Evolutionary conservation across 37 sponge, comb jelly and placozoan species (phyloP).

Genomic region (Theonella swinhoei): DNA sequence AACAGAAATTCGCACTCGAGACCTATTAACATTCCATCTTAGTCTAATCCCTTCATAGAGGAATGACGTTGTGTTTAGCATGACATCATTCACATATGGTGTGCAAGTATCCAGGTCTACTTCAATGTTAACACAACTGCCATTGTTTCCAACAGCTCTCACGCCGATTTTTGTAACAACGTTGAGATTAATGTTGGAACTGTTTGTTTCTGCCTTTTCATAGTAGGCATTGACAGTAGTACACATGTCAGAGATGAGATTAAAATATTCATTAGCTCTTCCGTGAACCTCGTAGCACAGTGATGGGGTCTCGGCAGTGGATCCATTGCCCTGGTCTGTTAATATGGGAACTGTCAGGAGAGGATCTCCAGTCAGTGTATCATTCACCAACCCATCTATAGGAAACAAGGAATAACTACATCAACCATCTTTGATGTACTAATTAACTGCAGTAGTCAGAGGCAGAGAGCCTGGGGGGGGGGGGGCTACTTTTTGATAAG

Average conservation of each 20-base stretch:
- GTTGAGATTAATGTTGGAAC: slow-evolving; percentile 4
- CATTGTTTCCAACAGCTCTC: slow-evolving; percentile 6
- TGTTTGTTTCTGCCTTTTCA: not conserved
- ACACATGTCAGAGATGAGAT: slow-evolving; percentile 20
- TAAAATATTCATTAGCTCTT: not conserved
- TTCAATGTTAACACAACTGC: not conserved
- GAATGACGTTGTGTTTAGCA: not conserved
- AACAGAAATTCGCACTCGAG: slow-evolving; percentile 33
- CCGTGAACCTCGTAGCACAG: slow-evolving; percentile 29
- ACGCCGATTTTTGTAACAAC: slow-evolving; percentile 38
- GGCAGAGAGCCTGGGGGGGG: no score
- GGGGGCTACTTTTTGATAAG: no score
- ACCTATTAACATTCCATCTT: not conserved
- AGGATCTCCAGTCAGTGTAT: slow-evolving; percentile 39
- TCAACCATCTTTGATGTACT: no score
- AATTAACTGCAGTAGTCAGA: no score
- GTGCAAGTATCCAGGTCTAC: not conserved
- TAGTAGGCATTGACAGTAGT: not conserved
- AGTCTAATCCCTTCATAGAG: not conserved
- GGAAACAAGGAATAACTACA: not conserved
- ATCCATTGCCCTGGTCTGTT: not conserved
- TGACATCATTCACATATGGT: not conserved
- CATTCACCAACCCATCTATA: slow-evolving; percentile 21
- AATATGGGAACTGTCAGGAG: slow-evolving; percentile 30
- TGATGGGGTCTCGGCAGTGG: not conserved